Evolutionary conservation across 2,113 vertebrate species (phyloP).

Genomic region (Leptosomus discolor): DNA sequence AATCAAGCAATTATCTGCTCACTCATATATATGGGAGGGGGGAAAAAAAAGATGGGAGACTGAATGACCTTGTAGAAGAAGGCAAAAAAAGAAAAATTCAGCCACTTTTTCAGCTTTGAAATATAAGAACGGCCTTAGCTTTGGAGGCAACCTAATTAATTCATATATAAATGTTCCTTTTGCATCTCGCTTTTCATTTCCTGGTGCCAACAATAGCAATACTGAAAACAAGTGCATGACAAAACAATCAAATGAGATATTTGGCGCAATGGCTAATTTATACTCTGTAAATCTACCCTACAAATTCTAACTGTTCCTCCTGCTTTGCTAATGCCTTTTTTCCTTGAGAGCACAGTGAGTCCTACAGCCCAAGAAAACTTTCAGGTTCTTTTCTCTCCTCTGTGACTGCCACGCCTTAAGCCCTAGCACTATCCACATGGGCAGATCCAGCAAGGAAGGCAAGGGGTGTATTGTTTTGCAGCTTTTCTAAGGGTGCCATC

Average conservation of each 20-base stretch:
- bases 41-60: background rate
- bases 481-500: background rate
- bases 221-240: background rate
- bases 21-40: background rate
- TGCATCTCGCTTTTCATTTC: background rate
- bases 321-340: background rate
- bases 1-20: background rate
- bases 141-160: background rate
- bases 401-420: background rate
- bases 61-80: background rate
- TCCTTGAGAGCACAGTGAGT: background rate
- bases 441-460: background rate
- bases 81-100: background rate
- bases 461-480: background rate
- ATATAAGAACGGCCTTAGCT: background rate
- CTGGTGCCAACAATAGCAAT: background rate
- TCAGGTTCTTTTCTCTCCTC: background rate
- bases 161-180: background rate
- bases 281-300: background rate
- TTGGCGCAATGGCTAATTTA: background rate
- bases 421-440: background rate
- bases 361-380: background rate
- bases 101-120: background rate
- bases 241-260: conserved; percentile 6
- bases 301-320: background rate